Base-by-base conservation (phyloP, 2,113 vertebrate species). In the Falcunculus frontatus region DNA sequence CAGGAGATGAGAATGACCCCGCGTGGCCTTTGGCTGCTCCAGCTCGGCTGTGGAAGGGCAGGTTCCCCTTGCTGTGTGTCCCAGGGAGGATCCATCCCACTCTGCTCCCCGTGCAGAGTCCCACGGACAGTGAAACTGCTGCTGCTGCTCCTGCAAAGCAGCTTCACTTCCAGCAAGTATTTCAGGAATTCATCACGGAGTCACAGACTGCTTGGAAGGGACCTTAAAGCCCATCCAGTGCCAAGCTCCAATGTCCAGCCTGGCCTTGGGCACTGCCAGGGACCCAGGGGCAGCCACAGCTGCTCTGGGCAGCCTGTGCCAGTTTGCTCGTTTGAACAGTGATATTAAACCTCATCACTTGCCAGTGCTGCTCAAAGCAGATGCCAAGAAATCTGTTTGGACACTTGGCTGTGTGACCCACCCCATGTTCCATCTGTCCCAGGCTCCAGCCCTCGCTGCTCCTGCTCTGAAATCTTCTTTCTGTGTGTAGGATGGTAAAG, bases 391-490 rank as follows among this genome's bases (percentile, higher is more conserved):
- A 33, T 9, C 11, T 50, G 3, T 15, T 49, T 13, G n/a, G 35
- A 16, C 18, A 4, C 13, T 23, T 22, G 77, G 33, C 42, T 27
- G 74, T 0, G 42, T 6, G 35, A 16, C 10, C 41, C 32, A 4
- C 7, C 1, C 10, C 0, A 1, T 3, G 8, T 39, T 19, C 19
- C 39, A 7, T 1, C 9, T 4, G 4, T 13, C 17, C 44, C 42
- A 8, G 16, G 23, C 21, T 13, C 17, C 41, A 15, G 55, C 56
- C 69, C 13, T 37, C 18, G 10, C 55, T 21, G 65, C 41, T 15
- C 20, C 0, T 6, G 55, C 55, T n/a, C 55, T 33, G 19, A 56
- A 19, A 21, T 8, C 20, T 5, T 15, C 42, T 2, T 22, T 22
- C 59, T 13, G 37, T 29, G 17, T 18, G 57, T 8, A 37, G 57